Evolutionary conservation across 2,113 vertebrate genomes (phyloP).

Genomic region (Podocnemis expansa): DNA sequence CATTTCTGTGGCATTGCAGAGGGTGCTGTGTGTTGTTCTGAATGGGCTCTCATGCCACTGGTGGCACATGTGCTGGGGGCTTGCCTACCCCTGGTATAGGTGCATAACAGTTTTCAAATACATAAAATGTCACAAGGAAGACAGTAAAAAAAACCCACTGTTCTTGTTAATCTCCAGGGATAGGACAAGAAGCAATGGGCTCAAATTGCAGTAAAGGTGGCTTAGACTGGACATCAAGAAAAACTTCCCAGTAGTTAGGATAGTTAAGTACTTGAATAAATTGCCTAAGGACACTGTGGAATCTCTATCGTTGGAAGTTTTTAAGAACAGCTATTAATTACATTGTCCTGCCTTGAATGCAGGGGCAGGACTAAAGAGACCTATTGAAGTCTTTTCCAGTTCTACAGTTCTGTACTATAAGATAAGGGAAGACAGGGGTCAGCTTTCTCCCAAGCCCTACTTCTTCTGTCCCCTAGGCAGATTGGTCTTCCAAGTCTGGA

Average conservation of each 20-base stretch:
- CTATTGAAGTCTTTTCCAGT: not conserved
- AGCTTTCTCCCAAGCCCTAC: not conserved
- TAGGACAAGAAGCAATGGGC: not conserved
- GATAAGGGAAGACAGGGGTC: too few species aligned
- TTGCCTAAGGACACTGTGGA: not conserved
- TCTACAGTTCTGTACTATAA: not conserved
- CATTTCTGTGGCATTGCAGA: too few species aligned
- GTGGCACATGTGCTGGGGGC: too few species aligned
- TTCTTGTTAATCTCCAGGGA: not conserved
- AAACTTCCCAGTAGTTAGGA: not conserved
- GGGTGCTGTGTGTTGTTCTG: too few species aligned
- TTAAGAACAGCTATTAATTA: not conserved
- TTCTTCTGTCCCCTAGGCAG: constrained; percentile 22
- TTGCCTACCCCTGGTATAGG: too few species aligned
- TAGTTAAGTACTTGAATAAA: not conserved
- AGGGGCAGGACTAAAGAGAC: not conserved
- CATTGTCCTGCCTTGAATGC: not conserved
- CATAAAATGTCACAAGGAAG: not conserved
- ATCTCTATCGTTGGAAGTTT: not conserved
- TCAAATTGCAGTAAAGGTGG: not conserved
- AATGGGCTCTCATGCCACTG: too few species aligned
- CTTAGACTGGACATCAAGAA: not conserved
- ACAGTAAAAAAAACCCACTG: not conserved
- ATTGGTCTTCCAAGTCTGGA: constrained; percentile 33
- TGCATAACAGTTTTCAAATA: not conserved